Conservation (phyloP, 2,888 invertebrate species). For the Invenusta paracnida region DNA sequence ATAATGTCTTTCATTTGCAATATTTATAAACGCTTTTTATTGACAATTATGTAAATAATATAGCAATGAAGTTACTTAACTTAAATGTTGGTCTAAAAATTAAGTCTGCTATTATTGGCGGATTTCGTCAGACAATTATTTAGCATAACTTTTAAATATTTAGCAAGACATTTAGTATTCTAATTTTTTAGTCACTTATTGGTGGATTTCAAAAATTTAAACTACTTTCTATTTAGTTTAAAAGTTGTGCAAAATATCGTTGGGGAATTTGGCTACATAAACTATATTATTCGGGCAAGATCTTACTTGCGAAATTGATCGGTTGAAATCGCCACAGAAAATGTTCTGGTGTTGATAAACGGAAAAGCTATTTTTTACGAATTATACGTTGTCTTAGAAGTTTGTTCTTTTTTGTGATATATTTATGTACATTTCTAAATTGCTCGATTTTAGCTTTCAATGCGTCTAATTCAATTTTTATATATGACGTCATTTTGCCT, state of each 20-base stretch:
- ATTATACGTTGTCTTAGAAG: too few species aligned
- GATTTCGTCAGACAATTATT: not conserved
- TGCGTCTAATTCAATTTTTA: too few species aligned
- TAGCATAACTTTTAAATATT: not conserved
- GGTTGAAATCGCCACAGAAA: too few species aligned
- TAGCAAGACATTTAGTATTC: not conserved
- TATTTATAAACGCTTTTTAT: not conserved
- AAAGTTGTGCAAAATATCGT: not conserved
- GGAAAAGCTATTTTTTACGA: too few species aligned
- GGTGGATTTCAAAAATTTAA: not conserved
- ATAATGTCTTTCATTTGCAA: not conserved
- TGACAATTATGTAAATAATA: not conserved
- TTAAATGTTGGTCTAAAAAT: not conserved
- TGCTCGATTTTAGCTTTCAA: too few species aligned
- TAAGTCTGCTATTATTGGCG: not conserved
- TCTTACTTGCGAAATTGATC: too few species aligned
- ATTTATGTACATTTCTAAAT: too few species aligned
- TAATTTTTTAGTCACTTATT: not conserved
- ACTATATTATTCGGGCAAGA: too few species aligned
- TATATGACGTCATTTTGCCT: too few species aligned
- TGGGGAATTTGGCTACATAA: not conserved
- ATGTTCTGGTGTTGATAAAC: too few species aligned
- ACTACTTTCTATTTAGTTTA: not conserved
- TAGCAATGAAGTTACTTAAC: not conserved
- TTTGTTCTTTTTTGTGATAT: too few species aligned